Percentiles rank a stretch among this genome's conserved stretches.
These are phyloP conservation scores for Meles meles DNA, from an alignment of 2,113 vertebrate genomes.

Conservation along the genomic window DNA sequence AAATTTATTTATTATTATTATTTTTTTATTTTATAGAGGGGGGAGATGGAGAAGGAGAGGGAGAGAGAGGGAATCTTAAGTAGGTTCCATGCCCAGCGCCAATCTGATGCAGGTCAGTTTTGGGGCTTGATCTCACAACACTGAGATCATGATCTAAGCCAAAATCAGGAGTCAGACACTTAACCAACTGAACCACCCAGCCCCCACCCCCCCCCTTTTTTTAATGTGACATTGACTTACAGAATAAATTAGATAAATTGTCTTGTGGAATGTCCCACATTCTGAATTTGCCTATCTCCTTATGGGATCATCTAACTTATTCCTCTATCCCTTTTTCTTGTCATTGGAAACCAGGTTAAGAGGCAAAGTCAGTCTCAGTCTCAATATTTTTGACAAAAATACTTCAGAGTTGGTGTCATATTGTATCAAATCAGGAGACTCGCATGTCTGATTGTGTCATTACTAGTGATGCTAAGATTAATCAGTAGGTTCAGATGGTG, in stretches of 20 bases:
- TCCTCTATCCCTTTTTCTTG: not conserved
- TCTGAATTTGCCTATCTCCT: not conserved
- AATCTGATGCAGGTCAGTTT: not conserved
- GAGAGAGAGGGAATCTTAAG: not conserved
- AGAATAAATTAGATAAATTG: not conserved
- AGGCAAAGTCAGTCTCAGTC: not conserved
- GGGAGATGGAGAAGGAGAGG: not conserved
- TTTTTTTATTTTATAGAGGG: not conserved
- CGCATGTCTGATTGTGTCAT: not conserved
- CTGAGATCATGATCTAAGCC: too few species aligned
- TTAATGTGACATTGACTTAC: too few species aligned
- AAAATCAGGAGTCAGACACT: too few species aligned
- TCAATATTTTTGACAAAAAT: not conserved
- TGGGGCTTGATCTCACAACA: too few species aligned
- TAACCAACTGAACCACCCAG: too few species aligned
- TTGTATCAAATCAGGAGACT: not conserved
- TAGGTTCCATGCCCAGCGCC: not conserved
- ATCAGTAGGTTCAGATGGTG: not conserved
- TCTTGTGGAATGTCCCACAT: not conserved
- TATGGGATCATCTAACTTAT: not conserved
- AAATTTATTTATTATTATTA: not conserved
- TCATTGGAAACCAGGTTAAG: not conserved
- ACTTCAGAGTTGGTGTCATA: not conserved
- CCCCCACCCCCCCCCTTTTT: too few species aligned
- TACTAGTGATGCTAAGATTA: not conserved